Evolutionary conservation across 2,113 vertebrate genomes (phyloP).

Genomic region (Laterallus jamaicensis): DNA sequence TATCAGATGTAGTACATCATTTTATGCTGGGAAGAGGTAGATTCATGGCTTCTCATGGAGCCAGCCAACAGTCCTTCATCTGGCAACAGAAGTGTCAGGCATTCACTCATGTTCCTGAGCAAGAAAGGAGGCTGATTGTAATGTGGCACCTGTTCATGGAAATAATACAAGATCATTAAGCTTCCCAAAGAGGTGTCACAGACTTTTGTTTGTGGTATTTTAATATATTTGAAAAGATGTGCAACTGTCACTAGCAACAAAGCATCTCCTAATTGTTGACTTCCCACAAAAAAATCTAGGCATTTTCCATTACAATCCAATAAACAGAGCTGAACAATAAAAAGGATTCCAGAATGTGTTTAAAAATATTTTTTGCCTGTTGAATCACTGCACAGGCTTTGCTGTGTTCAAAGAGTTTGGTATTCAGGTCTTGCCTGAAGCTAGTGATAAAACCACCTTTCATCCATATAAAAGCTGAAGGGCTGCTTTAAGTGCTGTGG

Average conservation of each 20-base stretch:
- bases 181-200: background rate
- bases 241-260: background rate
- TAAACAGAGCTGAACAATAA: background rate
- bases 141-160: background rate
- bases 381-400: background rate
- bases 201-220: background rate
- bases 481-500: background rate
- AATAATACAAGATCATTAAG: background rate
- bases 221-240: background rate
- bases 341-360: background rate
- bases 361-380: background rate
- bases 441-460: constrained; percentile 23
- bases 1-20: background rate
- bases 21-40: background rate
- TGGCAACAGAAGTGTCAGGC: background rate
- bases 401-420: background rate
- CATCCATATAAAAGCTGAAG: background rate
- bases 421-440: constrained; percentile 19
- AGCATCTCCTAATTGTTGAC: fast-evolving
- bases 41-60: background rate
- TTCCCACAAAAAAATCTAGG: background rate
- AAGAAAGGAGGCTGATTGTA: background rate
- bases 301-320: background rate
- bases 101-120: background rate
- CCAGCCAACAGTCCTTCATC: background rate